phyloP scores from a whole-genome alignment of 2,113 vertebrate species.

The Oreochromis tanganicae region DNA sequence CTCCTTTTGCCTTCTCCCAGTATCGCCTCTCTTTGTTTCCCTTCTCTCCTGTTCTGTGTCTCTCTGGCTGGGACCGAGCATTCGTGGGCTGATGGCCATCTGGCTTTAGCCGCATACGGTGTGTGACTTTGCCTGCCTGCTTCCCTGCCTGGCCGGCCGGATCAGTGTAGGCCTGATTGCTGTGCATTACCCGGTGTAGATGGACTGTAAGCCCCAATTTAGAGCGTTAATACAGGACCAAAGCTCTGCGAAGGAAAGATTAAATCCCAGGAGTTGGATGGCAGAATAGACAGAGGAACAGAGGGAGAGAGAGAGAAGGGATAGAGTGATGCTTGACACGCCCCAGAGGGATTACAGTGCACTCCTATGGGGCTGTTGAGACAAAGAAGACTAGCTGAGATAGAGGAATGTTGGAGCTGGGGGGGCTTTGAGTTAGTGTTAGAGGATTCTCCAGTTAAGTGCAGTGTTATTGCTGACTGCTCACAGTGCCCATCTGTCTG shows the following conservation, averaged over 20 bases:
- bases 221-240: conserved; percentile 60
- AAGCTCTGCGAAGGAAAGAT: conserved; percentile 29
- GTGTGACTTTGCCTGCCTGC: conserved; percentile 58
- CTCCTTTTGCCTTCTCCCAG: not conserved
- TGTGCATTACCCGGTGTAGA: conserved; percentile 59
- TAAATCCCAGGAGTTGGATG: conserved; percentile 60
- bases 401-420: conserved; percentile 13
- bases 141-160: conserved; percentile 19
- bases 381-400: conserved; percentile 52
- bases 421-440: conserved; percentile 9
- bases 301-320: conserved; percentile 14
- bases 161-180: conserved; percentile 42
- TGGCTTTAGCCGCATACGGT: conserved; percentile 51
- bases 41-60: not conserved
- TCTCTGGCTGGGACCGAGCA: conserved; percentile 18
- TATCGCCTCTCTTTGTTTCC: not conserved
- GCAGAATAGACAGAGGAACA: conserved; percentile 28
- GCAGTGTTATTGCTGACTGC: conserved; percentile 53
- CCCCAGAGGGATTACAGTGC: conserved; percentile 63
- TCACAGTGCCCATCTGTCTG: conserved; percentile 63
- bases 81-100: conserved; percentile 54
- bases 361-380: conserved; percentile 13
- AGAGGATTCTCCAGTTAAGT: conserved; percentile 57
- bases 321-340: conserved; percentile 48
- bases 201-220: conserved; percentile 68